A percentile compares a stretch with the other conserved stretches of the same genome.
Evolutionary conservation across 2,113 vertebrate species (phyloP).

Genomic region (Regulus satrapa): DNA sequence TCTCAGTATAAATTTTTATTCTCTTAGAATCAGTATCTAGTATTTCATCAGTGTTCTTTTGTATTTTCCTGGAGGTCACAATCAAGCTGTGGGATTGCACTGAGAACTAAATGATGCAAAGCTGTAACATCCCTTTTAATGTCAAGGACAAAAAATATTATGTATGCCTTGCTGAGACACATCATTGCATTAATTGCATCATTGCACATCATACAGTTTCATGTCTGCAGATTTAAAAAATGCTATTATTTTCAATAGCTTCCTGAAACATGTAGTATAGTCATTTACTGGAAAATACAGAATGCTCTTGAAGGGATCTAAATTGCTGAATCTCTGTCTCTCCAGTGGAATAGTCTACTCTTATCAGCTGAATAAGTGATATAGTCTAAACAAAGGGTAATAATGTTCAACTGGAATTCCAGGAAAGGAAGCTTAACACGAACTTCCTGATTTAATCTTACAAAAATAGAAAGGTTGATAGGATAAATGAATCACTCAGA

Average conservation of each 20-base stretch:
- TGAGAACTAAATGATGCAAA: background rate
- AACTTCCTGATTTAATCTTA: constrained; percentile 62
- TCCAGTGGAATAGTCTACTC: background rate
- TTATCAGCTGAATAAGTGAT: constrained; percentile 50
- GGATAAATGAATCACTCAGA: constrained; percentile 51
- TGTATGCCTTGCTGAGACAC: background rate
- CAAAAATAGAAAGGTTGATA: constrained; percentile 61
- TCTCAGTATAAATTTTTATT: background rate
- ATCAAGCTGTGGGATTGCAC: background rate
- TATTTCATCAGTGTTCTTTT: background rate
- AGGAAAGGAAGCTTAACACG: constrained; percentile 54
- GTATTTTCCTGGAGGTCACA: background rate
- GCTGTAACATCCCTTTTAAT: background rate
- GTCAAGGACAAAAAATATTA: background rate
- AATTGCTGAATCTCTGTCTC: constrained; percentile 1
- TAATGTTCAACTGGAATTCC: constrained; percentile 55
- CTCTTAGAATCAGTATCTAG: background rate
- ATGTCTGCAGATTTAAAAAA: background rate
- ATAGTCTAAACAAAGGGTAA: constrained; percentile 60
- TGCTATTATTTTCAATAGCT: background rate
- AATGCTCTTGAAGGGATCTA: background rate
- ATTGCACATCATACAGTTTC: too few relatives aligned
- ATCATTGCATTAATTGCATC: background rate
- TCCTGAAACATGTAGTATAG: background rate
- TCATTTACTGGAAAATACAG: background rate